These are phyloP conservation scores for Pristiophorus japonicus DNA, from an alignment of 2,113 vertebrate species.

Conservation along the genomic window DNA sequence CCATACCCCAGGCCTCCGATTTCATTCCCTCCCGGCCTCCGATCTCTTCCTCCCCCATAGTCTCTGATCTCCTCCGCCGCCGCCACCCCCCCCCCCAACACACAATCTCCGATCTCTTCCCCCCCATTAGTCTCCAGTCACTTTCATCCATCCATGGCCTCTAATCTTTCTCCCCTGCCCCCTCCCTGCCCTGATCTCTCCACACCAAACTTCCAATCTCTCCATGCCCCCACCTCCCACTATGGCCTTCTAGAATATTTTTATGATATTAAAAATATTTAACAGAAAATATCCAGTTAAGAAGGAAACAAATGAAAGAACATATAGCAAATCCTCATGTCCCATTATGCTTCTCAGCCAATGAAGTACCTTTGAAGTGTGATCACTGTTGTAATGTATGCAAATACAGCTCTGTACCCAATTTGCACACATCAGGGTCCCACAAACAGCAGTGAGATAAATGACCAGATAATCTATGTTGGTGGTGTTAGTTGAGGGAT, in stretches of 20 bases:
- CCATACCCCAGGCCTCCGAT: too few species aligned
- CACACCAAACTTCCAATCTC: not conserved
- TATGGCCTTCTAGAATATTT: not conserved
- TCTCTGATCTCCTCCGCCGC: not conserved
- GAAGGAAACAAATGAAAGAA: not conserved
- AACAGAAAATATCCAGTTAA: not conserved
- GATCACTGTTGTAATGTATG: not conserved
- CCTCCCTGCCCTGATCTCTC: not conserved
- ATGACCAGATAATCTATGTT: not conserved
- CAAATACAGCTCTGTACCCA: not conserved
- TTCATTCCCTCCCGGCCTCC: too few species aligned
- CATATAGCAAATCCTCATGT: not conserved
- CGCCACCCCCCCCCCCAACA: too few species aligned
- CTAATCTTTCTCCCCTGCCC: not conserved
- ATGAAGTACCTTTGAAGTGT: not conserved
- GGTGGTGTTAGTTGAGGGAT: not conserved
- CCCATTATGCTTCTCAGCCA: not conserved
- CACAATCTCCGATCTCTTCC: not conserved
- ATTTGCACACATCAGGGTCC: not conserved
- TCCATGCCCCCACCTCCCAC: not conserved
- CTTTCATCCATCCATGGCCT: not conserved
- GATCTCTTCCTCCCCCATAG: too few species aligned
- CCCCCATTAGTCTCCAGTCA: too few species aligned
- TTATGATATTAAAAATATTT: not conserved
- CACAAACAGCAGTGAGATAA: not conserved